Base-by-base conservation (phyloP, 2,113 vertebrate species). In the Pristiophorus japonicus region DNA sequence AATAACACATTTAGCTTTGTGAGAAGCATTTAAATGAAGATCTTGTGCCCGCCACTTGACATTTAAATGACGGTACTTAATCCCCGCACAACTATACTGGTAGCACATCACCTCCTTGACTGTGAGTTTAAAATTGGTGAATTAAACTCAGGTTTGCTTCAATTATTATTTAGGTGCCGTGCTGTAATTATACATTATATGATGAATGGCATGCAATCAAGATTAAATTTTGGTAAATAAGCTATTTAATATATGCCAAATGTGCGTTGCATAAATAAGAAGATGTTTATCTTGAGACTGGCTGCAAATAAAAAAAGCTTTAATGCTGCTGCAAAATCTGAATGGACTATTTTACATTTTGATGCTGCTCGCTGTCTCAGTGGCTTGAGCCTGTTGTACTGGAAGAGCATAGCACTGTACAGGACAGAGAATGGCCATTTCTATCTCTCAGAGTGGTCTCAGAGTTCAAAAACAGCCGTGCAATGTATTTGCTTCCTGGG, bases 1-100 rank as follows among this genome's bases (percentile, higher is more conserved):
- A 63, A 92, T 38, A 92, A n/a, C 34, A 38, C 59, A 92, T 92
- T 92, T 42, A 8, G 59, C n/a, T 92, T 63, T 38, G 59, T 38
- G n/a, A 38, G 88, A 92, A 62, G 59, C 38, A n/a, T 65, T 38
- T 42, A 92, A 91, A 92, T 92, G 88, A 92, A 92, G 59, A 92
- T 92, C 59, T 92, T 34, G 7, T 22, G 24, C n/a, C 70, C 24
- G 45, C 38, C 63, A 67, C 63, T 94, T 94, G 65, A 94, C 92
- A 94, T 66, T 94, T 66, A 70, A 94, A 94, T 94, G 65, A 94
- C 62, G 92, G 42, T 47, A 94, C 92, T 94, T 94, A 94, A 94
- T 94, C 92, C 65, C 65, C 16, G 4, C 65, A 65, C 34, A 42
- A 59, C 38, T 94, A 67, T 12, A 1, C 65, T 55, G 34, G 0